These are phyloP conservation scores for Adela reaumurella DNA, from an alignment of 2,888 invertebrate species.

Conservation along the genomic window DNA sequence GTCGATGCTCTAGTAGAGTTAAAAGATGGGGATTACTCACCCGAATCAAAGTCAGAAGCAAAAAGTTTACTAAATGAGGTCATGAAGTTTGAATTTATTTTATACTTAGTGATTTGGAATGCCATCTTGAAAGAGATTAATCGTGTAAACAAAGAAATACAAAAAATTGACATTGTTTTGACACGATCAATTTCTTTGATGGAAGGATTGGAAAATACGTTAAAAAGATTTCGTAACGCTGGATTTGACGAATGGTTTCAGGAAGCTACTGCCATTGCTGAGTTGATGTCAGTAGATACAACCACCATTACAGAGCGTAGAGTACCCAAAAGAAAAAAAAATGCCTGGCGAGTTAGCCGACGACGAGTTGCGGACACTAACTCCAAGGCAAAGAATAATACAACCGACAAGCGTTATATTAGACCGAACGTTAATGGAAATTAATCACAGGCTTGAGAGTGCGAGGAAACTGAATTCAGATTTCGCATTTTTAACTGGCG, in stretches of 20 bases:
- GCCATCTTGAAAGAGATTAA: slow-evolving; percentile 1
- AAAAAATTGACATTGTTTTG: slow-evolving; percentile 1
- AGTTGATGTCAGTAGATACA: neutral
- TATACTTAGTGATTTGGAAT: slow-evolving; percentile 7
- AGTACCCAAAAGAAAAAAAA: neutral
- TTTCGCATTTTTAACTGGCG: no score
- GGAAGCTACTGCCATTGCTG: slow-evolving; percentile 1
- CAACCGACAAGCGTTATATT: neutral
- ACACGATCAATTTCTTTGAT: slow-evolving; percentile 1
- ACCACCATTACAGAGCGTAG: slow-evolving; percentile 1
- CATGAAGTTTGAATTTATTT: slow-evolving; percentile 9
- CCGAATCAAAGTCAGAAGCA: slow-evolving; percentile 7
- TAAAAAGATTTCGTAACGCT: slow-evolving; percentile 3
- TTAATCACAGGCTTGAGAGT: no score
- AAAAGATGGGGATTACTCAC: no score
- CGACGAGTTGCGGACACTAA: neutral
- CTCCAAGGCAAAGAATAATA: neutral
- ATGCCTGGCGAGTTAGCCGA: slow-evolving; percentile 1
- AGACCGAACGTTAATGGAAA: neutral
- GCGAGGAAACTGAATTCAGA: no score
- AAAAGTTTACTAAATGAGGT: slow-evolving; percentile 7
- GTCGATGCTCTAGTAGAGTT: no score
- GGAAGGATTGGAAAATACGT: slow-evolving; percentile 4
- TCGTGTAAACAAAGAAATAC: neutral
- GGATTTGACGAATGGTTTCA: slow-evolving; percentile 3